A percentile compares a stretch with the other conserved stretches of the same genome.
phyloP scores from a whole-genome alignment of 2,888 invertebrate species.

The Mellilla xanthometata region DNA sequence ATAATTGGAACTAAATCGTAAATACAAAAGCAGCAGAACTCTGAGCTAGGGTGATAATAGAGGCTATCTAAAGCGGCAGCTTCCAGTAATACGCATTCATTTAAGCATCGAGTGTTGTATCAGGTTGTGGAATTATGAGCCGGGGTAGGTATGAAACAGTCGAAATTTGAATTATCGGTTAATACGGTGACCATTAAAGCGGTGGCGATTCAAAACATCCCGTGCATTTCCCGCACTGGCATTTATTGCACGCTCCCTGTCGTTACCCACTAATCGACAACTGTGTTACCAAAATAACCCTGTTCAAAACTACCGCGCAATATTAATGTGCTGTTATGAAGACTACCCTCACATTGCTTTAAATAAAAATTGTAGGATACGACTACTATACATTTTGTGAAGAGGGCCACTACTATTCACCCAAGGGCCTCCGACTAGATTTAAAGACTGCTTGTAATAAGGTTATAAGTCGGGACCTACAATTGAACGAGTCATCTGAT shows the following conservation, averaged over 20 bases:
- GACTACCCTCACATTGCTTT: slow-evolving; percentile 20
- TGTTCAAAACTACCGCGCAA: slow-evolving; percentile 42
- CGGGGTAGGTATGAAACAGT: slow-evolving; percentile 32
- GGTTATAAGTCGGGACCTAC: too few species aligned
- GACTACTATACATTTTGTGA: too few species aligned
- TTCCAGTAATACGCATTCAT: slow-evolving; percentile 18
- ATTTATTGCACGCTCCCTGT: slow-evolving; percentile 69
- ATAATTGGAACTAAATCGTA: too few species aligned
- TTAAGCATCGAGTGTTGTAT: slow-evolving; percentile 38
- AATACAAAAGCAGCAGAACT: neutral
- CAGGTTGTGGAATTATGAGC: slow-evolving; percentile 44
- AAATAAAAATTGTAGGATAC: slow-evolving; percentile 11
- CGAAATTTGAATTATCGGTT: slow-evolving; percentile 73
- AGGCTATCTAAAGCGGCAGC: slow-evolving; percentile 2
- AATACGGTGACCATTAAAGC: slow-evolving; percentile 73
- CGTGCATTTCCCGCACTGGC: slow-evolving; percentile 62
- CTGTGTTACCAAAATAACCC: slow-evolving; percentile 76
- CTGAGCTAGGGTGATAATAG: neutral
- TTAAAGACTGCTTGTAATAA: too few species aligned
- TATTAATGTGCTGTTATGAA: slow-evolving; percentile 38
- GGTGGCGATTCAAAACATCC: slow-evolving; percentile 80
- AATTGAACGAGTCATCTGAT: too few species aligned
- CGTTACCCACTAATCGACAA: slow-evolving; percentile 77
- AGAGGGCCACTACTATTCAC: too few species aligned
- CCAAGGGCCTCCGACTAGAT: too few species aligned